A percentile compares a stretch with the other conserved stretches of the same genome.
These are phyloP conservation scores for Cryptoprocta ferox DNA, from an alignment of 2,797 vertebrate species.

Conservation along the genomic window DNA sequence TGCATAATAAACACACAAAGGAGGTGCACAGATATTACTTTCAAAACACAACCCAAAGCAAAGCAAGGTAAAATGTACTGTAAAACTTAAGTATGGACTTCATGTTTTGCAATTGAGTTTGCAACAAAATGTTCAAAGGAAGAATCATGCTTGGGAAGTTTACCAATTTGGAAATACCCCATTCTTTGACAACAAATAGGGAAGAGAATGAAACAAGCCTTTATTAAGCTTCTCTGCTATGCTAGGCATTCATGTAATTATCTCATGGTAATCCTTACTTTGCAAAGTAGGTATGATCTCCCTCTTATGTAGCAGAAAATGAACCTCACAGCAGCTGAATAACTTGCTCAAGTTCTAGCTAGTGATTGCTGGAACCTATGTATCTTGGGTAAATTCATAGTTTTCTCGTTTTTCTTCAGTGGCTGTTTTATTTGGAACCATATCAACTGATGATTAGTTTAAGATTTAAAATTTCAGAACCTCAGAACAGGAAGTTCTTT, in stretches of 20 bases:
- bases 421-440: constrained; percentile 18
- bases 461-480: constrained; percentile 30
- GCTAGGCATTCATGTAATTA: not conserved
- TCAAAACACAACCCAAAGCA: not conserved
- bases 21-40: not conserved
- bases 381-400: not conserved
- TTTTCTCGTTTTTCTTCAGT: not conserved
- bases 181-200: not conserved
- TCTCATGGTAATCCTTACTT: not conserved
- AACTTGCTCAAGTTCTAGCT: not conserved
- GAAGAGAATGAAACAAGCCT: not conserved
- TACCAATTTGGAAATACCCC: not conserved
- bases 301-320: constrained; percentile 2
- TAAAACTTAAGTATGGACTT: constrained; percentile 24
- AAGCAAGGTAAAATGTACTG: constrained; percentile 26
- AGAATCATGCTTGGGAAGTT: not conserved
- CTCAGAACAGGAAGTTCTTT: not conserved
- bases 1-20: constrained; percentile 32
- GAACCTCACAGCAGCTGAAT: not conserved
- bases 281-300: not conserved
- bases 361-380: not conserved
- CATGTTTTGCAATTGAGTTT: not conserved
- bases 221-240: constrained; percentile 46
- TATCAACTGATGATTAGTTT: not conserved
- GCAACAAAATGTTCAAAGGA: constrained; percentile 43